A percentile compares a stretch with the other conserved stretches of the same genome.
Evolutionary conservation across 2,113 vertebrate species (phyloP).

Genomic region (Pseudopipra pipra): DNA sequence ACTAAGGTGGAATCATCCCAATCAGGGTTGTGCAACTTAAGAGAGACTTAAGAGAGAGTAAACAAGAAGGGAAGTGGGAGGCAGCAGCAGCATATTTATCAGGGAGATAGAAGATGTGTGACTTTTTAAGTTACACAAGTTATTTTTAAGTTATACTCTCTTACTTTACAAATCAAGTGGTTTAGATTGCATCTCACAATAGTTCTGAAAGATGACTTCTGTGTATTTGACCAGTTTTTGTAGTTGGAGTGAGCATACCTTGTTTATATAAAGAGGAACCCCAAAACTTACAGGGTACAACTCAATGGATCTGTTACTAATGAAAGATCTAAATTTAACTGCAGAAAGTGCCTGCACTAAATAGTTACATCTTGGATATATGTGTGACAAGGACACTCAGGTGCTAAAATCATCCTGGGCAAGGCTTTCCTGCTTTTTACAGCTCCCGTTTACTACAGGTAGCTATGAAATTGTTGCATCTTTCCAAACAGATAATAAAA

Average conservation of each 20-base stretch:
- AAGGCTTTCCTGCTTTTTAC: not conserved
- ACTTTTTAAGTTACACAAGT: not conserved
- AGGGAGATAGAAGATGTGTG: not conserved
- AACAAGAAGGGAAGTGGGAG: conserved; percentile 4
- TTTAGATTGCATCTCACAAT: not conserved
- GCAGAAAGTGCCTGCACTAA: not conserved
- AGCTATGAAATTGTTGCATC: not conserved
- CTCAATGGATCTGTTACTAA: not conserved
- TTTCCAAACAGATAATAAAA: not conserved
- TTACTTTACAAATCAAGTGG: not conserved
- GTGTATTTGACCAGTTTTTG: not conserved
- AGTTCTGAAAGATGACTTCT: not conserved
- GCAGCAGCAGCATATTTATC: not conserved
- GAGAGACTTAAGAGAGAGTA: not conserved
- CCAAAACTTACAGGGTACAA: not conserved
- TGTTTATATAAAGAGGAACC: not conserved
- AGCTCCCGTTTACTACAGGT: not conserved
- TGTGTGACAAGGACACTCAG: not conserved
- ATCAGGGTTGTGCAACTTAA: not conserved
- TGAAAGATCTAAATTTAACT: not conserved
- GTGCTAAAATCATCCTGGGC: not conserved
- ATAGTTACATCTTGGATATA: not conserved
- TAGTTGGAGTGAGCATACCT: not conserved
- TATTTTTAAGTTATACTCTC: not conserved
- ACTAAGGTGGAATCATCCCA: conserved; percentile 4